Percentiles rank a stretch among this genome's conserved stretches.
phyloP scores from a whole-genome alignment of 2,797 vertebrate species.

The Cynopterus sphinx region DNA sequence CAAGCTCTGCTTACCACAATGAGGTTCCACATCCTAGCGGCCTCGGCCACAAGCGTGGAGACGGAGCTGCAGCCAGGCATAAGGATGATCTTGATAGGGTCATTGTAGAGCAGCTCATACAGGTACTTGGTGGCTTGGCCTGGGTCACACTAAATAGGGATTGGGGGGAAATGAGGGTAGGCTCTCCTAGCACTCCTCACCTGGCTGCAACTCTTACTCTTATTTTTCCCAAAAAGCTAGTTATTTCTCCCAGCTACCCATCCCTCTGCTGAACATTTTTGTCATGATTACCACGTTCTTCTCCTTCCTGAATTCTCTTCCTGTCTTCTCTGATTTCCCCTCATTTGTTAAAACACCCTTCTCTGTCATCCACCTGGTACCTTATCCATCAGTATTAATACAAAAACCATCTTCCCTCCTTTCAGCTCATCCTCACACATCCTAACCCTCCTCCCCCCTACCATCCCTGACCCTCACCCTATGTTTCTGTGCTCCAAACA shows the following conservation, averaged over 20 bases:
- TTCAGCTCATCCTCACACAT: background rate
- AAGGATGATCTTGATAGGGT: constrained; percentile 94
- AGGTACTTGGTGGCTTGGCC: constrained; percentile 93
- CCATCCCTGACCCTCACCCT: background rate
- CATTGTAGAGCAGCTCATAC: constrained; percentile 93
- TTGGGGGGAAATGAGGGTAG: background rate
- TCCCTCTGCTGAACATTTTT: background rate
- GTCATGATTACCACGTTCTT: background rate
- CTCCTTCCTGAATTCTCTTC: background rate
- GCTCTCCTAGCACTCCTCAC: background rate
- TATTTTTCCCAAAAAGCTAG: background rate
- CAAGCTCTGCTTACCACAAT: constrained; percentile 87
- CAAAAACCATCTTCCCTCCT: background rate
- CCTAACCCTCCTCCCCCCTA: background rate
- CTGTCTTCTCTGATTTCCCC: background rate
- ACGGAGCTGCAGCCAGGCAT: constrained; percentile 94
- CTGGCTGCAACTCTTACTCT: background rate
- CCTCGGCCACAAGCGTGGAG: constrained; percentile 93
- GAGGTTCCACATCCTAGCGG: constrained; percentile 94
- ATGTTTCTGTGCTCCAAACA: background rate
- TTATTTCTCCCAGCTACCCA: background rate
- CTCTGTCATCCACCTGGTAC: background rate
- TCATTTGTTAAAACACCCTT: background rate
- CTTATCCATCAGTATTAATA: background rate
- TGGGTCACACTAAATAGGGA: constrained; percentile 84